Conservation (phyloP, 2,113 vertebrate genomes). For the Hipposideros armiger region DNA sequence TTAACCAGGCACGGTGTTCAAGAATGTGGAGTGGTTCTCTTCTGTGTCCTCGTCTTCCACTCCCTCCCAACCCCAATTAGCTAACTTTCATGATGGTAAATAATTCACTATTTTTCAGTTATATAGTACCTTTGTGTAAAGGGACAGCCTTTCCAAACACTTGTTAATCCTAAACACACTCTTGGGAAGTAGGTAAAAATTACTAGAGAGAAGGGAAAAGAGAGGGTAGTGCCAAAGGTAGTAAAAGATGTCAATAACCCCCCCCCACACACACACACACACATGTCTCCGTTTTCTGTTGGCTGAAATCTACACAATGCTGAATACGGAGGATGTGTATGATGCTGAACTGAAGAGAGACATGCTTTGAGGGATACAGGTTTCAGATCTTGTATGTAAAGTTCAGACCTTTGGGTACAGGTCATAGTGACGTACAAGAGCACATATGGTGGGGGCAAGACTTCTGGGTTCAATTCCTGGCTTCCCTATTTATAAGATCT, state of each 20-base stretch:
- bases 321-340: not conserved
- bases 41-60: not conserved
- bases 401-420: not conserved
- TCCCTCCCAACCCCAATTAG: not conserved
- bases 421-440: not conserved
- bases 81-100: conserved; percentile 67
- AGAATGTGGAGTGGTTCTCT: not conserved
- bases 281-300: conserved; percentile 29
- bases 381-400: not conserved
- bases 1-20: not conserved
- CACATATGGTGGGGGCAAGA: not conserved
- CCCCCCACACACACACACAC: not conserved
- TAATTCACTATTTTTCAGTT: conserved; percentile 77
- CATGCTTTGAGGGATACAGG: not conserved
- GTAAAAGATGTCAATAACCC: conserved; percentile 58
- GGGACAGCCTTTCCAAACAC: conserved; percentile 60
- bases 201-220: conserved; percentile 51
- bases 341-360: not conserved
- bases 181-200: conserved; percentile 72
- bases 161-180: conserved; percentile 75
- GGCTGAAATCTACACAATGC: not conserved
- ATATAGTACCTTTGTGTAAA: conserved; percentile 68
- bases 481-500: not conserved
- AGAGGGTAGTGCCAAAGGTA: not conserved
- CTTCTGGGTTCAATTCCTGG: not conserved